Evolutionary conservation across 2,113 vertebrate species (phyloP).

Genomic region (Crotalus viridis): DNA sequence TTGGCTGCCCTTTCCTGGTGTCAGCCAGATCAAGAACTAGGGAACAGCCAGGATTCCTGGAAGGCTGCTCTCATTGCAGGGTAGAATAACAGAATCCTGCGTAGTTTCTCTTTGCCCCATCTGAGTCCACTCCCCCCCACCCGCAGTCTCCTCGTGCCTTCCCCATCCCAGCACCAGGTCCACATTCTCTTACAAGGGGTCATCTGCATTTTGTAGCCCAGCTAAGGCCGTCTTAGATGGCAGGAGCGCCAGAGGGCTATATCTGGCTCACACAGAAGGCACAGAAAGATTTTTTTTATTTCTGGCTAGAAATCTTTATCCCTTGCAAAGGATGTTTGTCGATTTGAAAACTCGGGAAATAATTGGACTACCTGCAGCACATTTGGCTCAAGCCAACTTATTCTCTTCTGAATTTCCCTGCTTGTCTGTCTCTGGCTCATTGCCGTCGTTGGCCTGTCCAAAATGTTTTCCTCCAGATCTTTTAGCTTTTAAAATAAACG

Average conservation of each 20-base stretch:
- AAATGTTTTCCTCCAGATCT: not conserved
- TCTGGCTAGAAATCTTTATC: not conserved
- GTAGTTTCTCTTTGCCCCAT: not conserved
- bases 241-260: not conserved
- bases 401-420: not conserved
- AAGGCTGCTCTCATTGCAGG: too few relatives aligned
- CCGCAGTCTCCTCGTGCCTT: not conserved
- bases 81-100: not conserved
- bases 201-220: not conserved
- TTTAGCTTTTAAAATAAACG: not conserved
- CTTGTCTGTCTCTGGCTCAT: not conserved
- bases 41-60: too few relatives aligned
- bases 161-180: not conserved
- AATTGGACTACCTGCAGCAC: not conserved
- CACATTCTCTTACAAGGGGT: fast-evolving
- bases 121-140: not conserved
- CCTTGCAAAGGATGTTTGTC: not conserved
- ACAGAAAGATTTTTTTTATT: not conserved
- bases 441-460: not conserved
- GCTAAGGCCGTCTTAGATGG: not conserved
- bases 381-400: not conserved
- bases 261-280: not conserved
- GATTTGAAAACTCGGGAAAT: not conserved
- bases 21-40: too few relatives aligned
- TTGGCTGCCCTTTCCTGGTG: too few relatives aligned